Evolutionary conservation across 2,888 invertebrate species (phyloP), one percentile per base, ranked within the genome.

Genomic region (Metellina segmentata): DNA sequence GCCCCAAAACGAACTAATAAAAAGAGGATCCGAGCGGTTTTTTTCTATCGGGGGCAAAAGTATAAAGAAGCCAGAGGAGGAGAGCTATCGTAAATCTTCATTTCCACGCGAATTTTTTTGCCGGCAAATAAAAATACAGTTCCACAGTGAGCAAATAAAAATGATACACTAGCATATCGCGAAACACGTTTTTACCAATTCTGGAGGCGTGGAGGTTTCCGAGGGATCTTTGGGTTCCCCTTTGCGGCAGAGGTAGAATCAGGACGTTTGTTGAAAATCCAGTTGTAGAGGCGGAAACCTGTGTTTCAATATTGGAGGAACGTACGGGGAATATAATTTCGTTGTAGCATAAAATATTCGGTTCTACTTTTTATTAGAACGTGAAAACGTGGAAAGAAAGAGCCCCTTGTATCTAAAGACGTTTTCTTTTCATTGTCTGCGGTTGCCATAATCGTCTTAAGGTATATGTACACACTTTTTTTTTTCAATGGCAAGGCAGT

Each of bases 61-160:
- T 74, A 85, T 8, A 61, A 75, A 85, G 61, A 16, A 51, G 16
- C 49, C 16, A 51, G 34, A 69, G 20, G 81, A 85, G 49, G 52
- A 34, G 72, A 61, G 20, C 61, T 75, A 85, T 85, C 85, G 85
- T 85, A 72, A 74, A 85, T 85, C 85, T 85, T 85, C 85, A 85
- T 85, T 85, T 75, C 85, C 61, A 6, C 61, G 13, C 48, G 72
- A 74, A 75, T 85, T 85, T 53, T 48, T 52, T 77, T 52, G 49
- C 7, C 74, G 51, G 85, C 34, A 85, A 74, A 72, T 53, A 51
- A 34, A 53, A 49, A 85, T 48, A 85, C 48, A 85, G 74, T 51
- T 72, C 51, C 34, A 75, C 74, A 75, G 16, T n/a, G 70, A 53
- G 53, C 61, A 75, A 72, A 85, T 75, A 85, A 85, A 53, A 75